Base-by-base conservation (phyloP, 2,888 invertebrate species). In the Troglohyphantes excavatus region DNA sequence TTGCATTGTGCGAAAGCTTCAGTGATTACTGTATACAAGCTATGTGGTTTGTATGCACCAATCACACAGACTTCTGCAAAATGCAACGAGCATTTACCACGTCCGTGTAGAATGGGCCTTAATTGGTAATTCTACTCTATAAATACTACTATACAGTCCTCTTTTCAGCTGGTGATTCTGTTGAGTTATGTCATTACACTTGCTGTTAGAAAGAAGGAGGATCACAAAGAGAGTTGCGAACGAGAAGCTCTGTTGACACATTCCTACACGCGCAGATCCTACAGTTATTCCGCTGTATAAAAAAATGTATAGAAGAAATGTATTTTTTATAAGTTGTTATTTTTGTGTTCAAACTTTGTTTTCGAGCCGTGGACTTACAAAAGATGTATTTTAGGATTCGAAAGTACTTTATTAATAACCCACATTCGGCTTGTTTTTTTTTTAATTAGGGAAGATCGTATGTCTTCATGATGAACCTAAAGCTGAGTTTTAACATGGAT, bases 261-360 rank as follows among this genome's bases (percentile, higher is more conserved):
- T 5, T 70, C 85, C 6, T 65, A 53, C n/a, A 46, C 85, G 0
- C 21, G 85, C 7, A 67, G 85, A 68, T 78, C 85, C 2, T 85
- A 85, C 68, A 85, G 85, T 19, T 85, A 85, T 21, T 85, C 85
- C 17, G 76, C 85, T 23, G 26, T 85, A 21, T 85, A 33, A 75
- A 65, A n/a, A 81, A 67, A 53, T 39, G 0, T n/a, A 46, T 11
- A n/a, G n/a, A n/a, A n/a, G 9, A 17, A 7, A 1, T n/a, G 17
- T n/a, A 23, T 27, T 23, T 65, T 65, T 65, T 21, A 21, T 43
- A 72, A 17, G 46, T 17, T 53, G 2, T 53, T 53, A 53, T 2
- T 17, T n/a, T 53, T 53, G 53, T 53, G 53, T 2, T n/a, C 53
- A 13, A 53, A 53, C 53, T 53, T 53, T n/a, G n/a, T n/a, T 33